Evolutionary conservation across 2,888 invertebrate genomes (phyloP), one percentile per base, ranked within the genome.

Genomic region (Zaprionus obscuricornis): DNA sequence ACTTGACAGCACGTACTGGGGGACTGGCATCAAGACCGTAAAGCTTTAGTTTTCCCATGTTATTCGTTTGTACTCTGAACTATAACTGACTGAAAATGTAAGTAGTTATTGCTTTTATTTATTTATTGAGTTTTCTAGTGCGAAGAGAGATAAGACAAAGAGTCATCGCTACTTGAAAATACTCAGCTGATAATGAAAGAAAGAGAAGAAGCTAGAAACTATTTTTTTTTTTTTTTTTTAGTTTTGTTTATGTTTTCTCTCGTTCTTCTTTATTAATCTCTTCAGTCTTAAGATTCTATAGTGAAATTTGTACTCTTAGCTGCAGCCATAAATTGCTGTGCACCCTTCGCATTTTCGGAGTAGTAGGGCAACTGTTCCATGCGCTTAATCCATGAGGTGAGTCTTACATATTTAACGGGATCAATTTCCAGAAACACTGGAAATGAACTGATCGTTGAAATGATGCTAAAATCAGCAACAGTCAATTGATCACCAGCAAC

Each of bases 1-100:
- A 64, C 8, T 85, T 31, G 11, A 79, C 81, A n/a, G 86, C 52
- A 3, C 88, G 86, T 1, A 85, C 83, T 16, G 88, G 82, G 6
- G 88, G 84, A 24, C 87, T 88, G 2, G 34, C 33, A 36, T 77
- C 55, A 1, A 71, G 20, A 8, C 87, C 88, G 49, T 88, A 88
- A 0, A 89, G n/a, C n/a, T n/a, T n/a, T n/a, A n/a, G 4, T 6
- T 59, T 59, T 11, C 24, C 27, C 26, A 46, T 46, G 17, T 14
- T 24, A 16, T 3, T 13, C 7, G 20, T 2, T 26, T 5, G 18
- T 10, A 5, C 20, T 6, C 1, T 24, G 1, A 31, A 24, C 18
- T 8, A 22, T 31, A 8, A 37, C 27, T 37, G 18, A 6, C 0
- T 2, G n/a, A n/a, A n/a, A n/a, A n/a, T n/a, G n/a, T n/a, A n/a